Base-by-base conservation (phyloP, 2,797 vertebrate genomes). In the Mustela erminea region DNA sequence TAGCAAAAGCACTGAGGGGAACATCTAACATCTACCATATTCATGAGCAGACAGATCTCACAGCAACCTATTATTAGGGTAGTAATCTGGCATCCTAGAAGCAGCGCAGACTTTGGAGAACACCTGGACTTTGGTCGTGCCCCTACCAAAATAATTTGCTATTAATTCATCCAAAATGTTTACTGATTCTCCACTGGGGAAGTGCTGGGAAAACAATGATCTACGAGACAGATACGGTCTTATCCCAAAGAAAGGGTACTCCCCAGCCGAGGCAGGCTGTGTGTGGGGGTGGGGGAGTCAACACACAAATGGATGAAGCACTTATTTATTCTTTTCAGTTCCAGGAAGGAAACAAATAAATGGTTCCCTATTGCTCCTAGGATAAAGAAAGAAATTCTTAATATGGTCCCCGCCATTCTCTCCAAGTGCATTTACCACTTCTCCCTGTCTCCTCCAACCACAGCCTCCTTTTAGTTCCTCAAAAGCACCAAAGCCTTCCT, bases 391-490 rank as follows among this genome's bases (percentile, higher is more conserved):
- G 46, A 87, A 66, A 38, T 66, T 91, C 15, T 72, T 75, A 70
- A 75, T 52, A 43, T 23, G 35, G 23, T 10, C n/a, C 27, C 54
- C 23, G 27, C 20, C 18, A 56, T 17, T 21, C 32, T 74, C 60
- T 43, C 52, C 43, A 78, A 70, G 62, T 14, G 0, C 80, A 38
- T 29, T 38, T 66, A 32, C 58, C 9, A 68, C 58, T 74, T 95
- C 85, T 90, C 49, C 25, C 54, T 56, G 38, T 87, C 35, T 46
- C 56, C 23, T 82, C 29, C 23, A 56, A 77, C 35, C 74, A 58
- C 2, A 80, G n/a, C 12, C 10, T 89, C 77, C 25, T 90, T 92
- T 82, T 43, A 64, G 62, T 94, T 97, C 90, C 85, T 96, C 85
- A 54, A 20, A 38, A 21, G 32, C 35, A 64, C 41, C 49, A 60